Evolutionary conservation across 2,113 vertebrate species (phyloP).

Genomic region (Micronisus gabar): DNA sequence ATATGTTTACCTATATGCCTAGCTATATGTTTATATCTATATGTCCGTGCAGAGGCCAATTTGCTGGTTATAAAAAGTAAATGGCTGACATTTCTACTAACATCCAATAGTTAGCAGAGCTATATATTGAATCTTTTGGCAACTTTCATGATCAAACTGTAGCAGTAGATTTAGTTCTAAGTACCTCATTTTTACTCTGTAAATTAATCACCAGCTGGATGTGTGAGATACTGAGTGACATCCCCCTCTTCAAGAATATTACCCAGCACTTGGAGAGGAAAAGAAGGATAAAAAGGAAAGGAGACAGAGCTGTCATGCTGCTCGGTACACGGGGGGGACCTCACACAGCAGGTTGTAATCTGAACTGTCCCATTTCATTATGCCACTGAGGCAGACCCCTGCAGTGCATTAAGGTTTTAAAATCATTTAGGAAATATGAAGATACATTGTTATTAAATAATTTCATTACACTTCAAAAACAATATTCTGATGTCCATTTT

Average conservation of each 20-base stretch:
- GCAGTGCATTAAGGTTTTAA: constrained; percentile 34
- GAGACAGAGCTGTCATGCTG: constrained; percentile 35
- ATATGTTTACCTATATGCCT: neutral
- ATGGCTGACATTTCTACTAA: neutral
- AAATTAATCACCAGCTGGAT: constrained; percentile 56
- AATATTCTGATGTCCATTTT: constrained; percentile 26
- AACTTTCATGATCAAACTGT: neutral
- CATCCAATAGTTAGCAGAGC: neutral
- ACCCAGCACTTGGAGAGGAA: constrained; percentile 7
- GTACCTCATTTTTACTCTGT: neutral
- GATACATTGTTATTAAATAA: constrained; percentile 56
- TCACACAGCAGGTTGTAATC: constrained; percentile 51
- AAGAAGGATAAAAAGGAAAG: constrained; percentile 42
- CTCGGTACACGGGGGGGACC: neutral
- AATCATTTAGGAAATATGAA: constrained; percentile 61
- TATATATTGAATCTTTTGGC: neutral
- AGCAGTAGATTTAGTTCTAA: neutral
- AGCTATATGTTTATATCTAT: neutral
- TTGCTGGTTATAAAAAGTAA: neutral
- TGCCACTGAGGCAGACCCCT: constrained; percentile 3
- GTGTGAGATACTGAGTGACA: constrained; percentile 39
- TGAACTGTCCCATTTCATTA: constrained; percentile 64
- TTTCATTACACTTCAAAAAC: constrained; percentile 42
- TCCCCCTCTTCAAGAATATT: neutral
- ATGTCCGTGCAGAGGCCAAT: neutral